Conservation (phyloP, 2,113 vertebrate genomes). For the Natator depressus region DNA sequence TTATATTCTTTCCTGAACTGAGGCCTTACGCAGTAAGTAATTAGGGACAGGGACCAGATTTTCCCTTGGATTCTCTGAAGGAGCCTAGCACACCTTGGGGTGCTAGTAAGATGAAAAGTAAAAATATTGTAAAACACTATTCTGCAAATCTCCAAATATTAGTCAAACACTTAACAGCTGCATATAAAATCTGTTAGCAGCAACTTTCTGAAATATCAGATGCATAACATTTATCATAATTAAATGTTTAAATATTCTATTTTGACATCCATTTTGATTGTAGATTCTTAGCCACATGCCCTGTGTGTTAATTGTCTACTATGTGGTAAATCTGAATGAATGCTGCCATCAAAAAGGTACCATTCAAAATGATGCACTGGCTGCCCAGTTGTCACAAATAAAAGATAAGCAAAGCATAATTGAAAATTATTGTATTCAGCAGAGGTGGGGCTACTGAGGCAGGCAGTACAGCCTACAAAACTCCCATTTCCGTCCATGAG, state of each 20-base stretch:
- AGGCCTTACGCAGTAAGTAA: background rate
- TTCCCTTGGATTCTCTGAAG: background rate
- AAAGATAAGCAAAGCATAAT: background rate
- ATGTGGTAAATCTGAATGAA: background rate
- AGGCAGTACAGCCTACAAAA: background rate
- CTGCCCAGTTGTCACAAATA: rapidly evolving
- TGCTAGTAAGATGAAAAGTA: background rate
- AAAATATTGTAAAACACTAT: background rate
- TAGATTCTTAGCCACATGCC: background rate
- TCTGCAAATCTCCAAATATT: background rate
- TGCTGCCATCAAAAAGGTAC: background rate
- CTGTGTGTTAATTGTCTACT: background rate
- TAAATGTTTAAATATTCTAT: background rate
- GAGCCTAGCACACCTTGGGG: background rate
- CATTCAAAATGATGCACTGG: background rate
- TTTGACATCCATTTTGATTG: background rate
- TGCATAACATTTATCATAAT: background rate
- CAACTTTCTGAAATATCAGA: slow-evolving; percentile 53
- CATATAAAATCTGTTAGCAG: background rate
- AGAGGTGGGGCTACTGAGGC: background rate
- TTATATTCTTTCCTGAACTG: background rate
- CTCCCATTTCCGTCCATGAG: background rate
- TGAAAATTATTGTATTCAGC: background rate
- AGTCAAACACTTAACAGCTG: background rate
- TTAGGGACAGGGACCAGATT: background rate